These are phyloP conservation scores for Rhagologus leucostigma DNA, from an alignment of 2,113 vertebrate species.

Conservation along the genomic window DNA sequence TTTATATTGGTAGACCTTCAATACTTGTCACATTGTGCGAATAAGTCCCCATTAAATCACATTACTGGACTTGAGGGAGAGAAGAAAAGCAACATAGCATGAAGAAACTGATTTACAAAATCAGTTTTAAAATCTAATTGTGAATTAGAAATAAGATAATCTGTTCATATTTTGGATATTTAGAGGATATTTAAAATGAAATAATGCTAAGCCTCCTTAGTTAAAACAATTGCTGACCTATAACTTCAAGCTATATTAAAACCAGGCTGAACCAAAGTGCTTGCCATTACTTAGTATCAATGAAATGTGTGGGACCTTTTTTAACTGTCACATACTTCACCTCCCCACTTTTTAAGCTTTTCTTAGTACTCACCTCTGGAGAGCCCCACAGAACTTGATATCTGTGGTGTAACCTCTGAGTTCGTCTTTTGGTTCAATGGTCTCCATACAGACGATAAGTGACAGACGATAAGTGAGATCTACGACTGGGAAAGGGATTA, in stretches of 20 bases:
- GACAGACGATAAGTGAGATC: not conserved
- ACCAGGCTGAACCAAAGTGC: not conserved
- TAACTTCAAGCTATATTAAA: not conserved
- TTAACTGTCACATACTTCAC: not conserved
- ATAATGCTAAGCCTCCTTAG: not conserved
- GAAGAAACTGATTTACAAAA: not conserved
- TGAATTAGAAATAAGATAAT: not conserved
- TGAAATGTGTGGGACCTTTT: not conserved
- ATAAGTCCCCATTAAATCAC: not conserved
- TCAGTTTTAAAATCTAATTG: not conserved
- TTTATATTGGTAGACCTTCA: not conserved
- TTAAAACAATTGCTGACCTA: not conserved
- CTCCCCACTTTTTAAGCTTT: not conserved
- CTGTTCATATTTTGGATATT: not conserved
- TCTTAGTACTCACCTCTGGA: not conserved
- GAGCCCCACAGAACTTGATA: not conserved
- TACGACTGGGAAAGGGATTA: not conserved
- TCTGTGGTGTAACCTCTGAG: not conserved
- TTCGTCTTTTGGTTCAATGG: not conserved
- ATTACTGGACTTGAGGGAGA: not conserved
- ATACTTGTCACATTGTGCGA: not conserved
- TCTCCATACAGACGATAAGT: not conserved
- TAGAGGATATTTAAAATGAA: not conserved
- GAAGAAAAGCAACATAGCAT: not conserved
- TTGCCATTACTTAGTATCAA: not conserved